phyloP scores from a whole-genome alignment of 2,113 vertebrate genomes.

The Platysternon megacephalum region DNA sequence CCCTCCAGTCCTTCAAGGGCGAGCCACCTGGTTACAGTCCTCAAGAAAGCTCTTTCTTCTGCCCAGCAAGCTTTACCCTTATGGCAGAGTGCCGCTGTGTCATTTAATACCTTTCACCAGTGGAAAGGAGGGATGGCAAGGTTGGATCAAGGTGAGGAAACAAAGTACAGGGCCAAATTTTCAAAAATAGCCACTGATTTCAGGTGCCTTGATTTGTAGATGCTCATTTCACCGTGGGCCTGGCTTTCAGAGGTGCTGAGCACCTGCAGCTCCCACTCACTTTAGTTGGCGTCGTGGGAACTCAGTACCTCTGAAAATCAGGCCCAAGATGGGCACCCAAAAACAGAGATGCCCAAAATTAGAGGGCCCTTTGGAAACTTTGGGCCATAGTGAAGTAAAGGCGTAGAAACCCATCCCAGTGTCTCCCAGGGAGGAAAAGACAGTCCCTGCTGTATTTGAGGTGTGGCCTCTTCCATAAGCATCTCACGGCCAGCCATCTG shows the following conservation, averaged over 20 bases:
- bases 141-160: neutral
- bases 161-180: accelerated
- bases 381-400: neutral
- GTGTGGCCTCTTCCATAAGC: neutral
- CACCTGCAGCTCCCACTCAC: accelerated
- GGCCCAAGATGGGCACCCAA: neutral
- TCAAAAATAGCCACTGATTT: accelerated
- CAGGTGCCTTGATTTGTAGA: neutral
- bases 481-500: neutral
- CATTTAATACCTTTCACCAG: neutral
- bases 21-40: neutral
- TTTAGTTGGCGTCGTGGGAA: accelerated
- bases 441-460: neutral
- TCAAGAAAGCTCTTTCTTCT: neutral
- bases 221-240: neutral
- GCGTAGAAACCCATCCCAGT: neutral
- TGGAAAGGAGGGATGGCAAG: neutral
- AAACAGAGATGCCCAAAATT: neutral
- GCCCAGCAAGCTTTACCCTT: neutral
- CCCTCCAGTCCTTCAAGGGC: neutral
- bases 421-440: neutral
- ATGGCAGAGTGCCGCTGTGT: neutral
- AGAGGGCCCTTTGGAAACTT: neutral
- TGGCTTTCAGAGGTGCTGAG: neutral
- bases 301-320: neutral